Evolutionary conservation across 2,888 invertebrate genomes (phyloP).

Genomic region (Hypselothyrea guttata): DNA sequence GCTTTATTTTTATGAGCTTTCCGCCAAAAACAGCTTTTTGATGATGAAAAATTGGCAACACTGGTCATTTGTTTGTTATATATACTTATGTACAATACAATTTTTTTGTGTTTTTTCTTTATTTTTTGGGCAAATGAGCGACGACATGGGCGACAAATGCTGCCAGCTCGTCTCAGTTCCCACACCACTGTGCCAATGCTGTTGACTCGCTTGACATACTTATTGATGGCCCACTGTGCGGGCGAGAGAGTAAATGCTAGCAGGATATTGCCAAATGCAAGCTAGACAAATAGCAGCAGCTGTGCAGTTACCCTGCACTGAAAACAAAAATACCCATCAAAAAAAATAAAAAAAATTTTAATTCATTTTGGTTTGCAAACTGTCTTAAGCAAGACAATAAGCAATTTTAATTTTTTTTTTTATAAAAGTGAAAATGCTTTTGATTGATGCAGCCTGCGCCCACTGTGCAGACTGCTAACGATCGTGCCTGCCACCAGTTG

Average conservation of each 20-base stretch:
- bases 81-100: too few species aligned
- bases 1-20: conserved; percentile 2
- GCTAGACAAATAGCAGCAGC: conserved; percentile 37
- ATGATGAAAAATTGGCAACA: too few species aligned
- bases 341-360: too few species aligned
- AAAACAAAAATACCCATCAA: conserved; percentile 1
- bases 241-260: conserved; percentile 10
- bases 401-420: too few species aligned
- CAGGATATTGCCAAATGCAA: conserved; percentile 47
- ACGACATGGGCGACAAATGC: conserved; percentile 57
- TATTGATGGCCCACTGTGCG: conserved; percentile 61
- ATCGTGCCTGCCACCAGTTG: too few species aligned
- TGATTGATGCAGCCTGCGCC: too few species aligned
- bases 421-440: too few species aligned
- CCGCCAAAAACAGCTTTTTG: too few species aligned
- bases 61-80: conserved; percentile 8
- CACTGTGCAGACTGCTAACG: too few species aligned
- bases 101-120: conserved; percentile 18
- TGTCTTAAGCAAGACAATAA: too few species aligned
- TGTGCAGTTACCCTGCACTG: conserved; percentile 32
- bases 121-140: conserved; percentile 59
- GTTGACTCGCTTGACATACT: conserved; percentile 66
- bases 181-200: conserved; percentile 34
- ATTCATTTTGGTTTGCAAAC: too few species aligned
- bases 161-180: conserved; percentile 11